These are phyloP conservation scores for Nasonia oneida DNA, from an alignment of 2,888 invertebrate species.

Conservation along the genomic window DNA sequence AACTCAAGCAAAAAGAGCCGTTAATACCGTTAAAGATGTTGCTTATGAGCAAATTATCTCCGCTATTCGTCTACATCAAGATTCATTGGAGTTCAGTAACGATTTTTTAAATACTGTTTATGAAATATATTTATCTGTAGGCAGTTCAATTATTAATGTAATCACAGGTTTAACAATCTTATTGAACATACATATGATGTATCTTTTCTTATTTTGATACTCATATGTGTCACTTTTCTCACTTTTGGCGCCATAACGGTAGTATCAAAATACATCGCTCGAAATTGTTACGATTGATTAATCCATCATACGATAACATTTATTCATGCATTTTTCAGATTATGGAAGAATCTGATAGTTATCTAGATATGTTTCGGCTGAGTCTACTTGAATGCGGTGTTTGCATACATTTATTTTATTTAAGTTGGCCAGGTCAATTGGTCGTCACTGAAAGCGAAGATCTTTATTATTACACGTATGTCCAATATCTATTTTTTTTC, in stretches of 20 bases:
- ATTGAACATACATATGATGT: slow-evolving; percentile 27
- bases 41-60: slow-evolving; percentile 10
- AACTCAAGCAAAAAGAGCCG: neutral
- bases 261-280: neutral
- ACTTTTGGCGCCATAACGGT: slow-evolving; percentile 18
- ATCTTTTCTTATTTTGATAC: neutral
- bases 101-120: neutral
- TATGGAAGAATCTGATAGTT: neutral
- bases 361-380: neutral
- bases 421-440: no score
- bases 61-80: slow-evolving; percentile 29
- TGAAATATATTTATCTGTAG: neutral
- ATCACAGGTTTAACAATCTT: slow-evolving; percentile 7
- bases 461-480: neutral
- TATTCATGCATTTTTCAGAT: no score
- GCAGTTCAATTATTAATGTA: neutral
- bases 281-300: no score
- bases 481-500: no score
- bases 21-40: neutral
- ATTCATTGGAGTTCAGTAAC: slow-evolving; percentile 28
- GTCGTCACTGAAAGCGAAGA: no score
- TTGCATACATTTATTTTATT: no score
- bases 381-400: no score
- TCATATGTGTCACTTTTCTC: slow-evolving; percentile 9
- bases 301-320: no score